Percentiles rank a stretch among this genome's conserved stretches.
phyloP scores from a whole-genome alignment of 2,113 vertebrate species.

The Heterotis niloticus region DNA sequence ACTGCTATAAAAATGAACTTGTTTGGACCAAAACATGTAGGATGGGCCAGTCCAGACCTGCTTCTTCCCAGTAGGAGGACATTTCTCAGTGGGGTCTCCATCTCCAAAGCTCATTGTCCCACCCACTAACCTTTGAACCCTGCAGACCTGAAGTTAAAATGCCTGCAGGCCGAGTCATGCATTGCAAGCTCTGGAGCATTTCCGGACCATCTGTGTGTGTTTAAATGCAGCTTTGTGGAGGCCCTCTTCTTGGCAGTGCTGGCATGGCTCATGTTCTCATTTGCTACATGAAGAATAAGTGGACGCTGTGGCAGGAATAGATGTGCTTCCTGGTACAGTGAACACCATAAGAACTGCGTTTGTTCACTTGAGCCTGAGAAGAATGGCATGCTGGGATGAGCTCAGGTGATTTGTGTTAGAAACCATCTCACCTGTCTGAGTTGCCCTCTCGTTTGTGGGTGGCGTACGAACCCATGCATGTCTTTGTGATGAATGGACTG shows the following conservation, averaged over 20 bases:
- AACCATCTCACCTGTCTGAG: constrained; percentile 49
- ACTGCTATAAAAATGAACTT: not conserved
- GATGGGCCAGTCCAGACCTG: constrained; percentile 49
- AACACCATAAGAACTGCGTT: constrained; percentile 34
- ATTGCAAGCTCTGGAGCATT: not conserved
- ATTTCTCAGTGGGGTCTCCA: constrained; percentile 50
- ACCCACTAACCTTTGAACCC: constrained; percentile 51
- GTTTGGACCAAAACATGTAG: constrained; percentile 23
- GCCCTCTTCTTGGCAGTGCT: not conserved
- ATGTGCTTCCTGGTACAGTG: constrained; percentile 54
- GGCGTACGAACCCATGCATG: constrained; percentile 63
- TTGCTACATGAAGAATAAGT: not conserved
- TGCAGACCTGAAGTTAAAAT: constrained; percentile 44
- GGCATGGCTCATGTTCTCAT: no score
- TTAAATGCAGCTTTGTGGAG: not conserved
- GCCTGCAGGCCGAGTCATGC: not conserved
- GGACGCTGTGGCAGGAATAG: constrained; percentile 32
- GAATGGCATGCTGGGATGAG: constrained; percentile 66
- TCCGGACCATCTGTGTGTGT: not conserved
- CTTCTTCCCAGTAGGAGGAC: constrained; percentile 32
- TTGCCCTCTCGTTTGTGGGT: constrained; percentile 44
- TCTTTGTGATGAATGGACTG: constrained; percentile 61
- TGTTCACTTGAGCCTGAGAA: constrained; percentile 52
- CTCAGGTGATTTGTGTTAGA: constrained; percentile 57
- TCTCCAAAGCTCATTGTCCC: constrained; percentile 49